A percentile compares a stretch with the other conserved stretches of the same genome.
phyloP scores from a whole-genome alignment of 2,797 vertebrate genomes.

The Phataginus tricuspis region DNA sequence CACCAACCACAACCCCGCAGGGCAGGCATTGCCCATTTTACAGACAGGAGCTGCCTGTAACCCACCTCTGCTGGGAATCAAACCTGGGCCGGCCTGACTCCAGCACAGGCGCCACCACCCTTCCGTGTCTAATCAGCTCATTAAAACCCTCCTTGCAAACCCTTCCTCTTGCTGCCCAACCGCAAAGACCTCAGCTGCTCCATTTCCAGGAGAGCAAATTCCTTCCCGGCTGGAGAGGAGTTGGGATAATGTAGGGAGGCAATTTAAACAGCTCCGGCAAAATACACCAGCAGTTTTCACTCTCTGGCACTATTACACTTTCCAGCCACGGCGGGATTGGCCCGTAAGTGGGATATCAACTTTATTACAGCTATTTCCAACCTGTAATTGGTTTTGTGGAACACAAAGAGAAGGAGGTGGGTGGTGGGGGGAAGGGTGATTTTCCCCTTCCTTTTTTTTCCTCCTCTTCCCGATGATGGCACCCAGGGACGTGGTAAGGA shows the following conservation, averaged over 20 bases:
- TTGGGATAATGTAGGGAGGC: conserved; percentile 60
- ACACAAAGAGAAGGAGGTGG: conserved; percentile 72
- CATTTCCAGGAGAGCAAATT: conserved; percentile 61
- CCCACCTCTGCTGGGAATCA: background rate
- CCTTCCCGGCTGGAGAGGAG: conserved; percentile 59
- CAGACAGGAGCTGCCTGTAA: accelerated
- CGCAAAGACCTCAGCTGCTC: conserved; percentile 64
- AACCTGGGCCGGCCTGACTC: background rate
- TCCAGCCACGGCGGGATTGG: conserved; percentile 70
- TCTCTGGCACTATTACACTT: conserved; percentile 73
- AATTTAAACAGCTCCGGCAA: conserved; percentile 77
- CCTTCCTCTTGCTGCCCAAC: background rate
- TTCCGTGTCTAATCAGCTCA: conserved; percentile 15
- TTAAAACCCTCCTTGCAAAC: conserved; percentile 47
- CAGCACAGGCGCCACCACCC: background rate
- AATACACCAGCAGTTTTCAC: conserved; percentile 59
- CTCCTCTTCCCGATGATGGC: background rate
- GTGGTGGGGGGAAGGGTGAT: background rate
- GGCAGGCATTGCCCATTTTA: accelerated
- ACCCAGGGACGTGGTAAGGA: background rate
- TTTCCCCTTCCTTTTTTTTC: background rate
- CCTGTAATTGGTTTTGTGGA: conserved; percentile 83
- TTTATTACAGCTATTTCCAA: conserved; percentile 85
- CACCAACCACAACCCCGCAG: accelerated
- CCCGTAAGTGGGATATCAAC: conserved; percentile 83